These are phyloP conservation scores for Hirudinaria manillensis DNA, from an alignment of 2,888 invertebrate genomes.

Conservation along the genomic window DNA sequence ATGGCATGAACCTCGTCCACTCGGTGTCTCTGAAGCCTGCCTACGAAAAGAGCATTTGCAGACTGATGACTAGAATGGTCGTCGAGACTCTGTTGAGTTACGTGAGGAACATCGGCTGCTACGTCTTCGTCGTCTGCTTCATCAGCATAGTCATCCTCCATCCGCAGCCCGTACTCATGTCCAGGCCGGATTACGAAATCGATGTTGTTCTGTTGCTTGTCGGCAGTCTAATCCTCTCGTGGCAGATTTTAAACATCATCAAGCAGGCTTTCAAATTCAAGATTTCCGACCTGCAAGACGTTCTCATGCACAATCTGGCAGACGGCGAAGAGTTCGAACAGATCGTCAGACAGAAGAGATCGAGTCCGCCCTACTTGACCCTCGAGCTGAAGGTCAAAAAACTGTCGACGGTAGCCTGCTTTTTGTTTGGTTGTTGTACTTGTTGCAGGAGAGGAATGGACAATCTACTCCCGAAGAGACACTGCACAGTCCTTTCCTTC, in stretches of 20 bases:
- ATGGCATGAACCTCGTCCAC: neutral
- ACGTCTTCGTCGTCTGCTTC: slow-evolving; percentile 12
- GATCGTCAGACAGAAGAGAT: slow-evolving; percentile 4
- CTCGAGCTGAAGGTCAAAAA: slow-evolving; percentile 4
- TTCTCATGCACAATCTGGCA: neutral
- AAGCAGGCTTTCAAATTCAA: neutral
- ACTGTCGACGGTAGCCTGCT: too few relatives aligned
- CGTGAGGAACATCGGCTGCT: slow-evolving; percentile 15
- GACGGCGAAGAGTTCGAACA: neutral
- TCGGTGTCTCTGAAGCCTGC: slow-evolving; percentile 1
- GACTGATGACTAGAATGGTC: slow-evolving; percentile 5
- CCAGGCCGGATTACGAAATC: slow-evolving; percentile 14
- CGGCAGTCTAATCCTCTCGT: neutral
- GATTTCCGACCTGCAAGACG: neutral
- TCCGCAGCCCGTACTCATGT: slow-evolving; percentile 6
- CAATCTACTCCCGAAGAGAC: neutral
- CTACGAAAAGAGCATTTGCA: neutral
- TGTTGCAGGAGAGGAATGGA: neutral
- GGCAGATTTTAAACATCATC: slow-evolving; percentile 9
- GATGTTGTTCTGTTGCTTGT: neutral
- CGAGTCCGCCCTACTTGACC: slow-evolving; percentile 11
- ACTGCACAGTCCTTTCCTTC: slow-evolving; percentile 2
- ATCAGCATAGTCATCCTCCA: slow-evolving; percentile 9
- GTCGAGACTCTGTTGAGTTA: slow-evolving; percentile 11
- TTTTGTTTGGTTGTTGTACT: neutral